Evolutionary conservation across 2,113 vertebrate genomes (phyloP).

Genomic region (Eptesicus fuscus): DNA sequence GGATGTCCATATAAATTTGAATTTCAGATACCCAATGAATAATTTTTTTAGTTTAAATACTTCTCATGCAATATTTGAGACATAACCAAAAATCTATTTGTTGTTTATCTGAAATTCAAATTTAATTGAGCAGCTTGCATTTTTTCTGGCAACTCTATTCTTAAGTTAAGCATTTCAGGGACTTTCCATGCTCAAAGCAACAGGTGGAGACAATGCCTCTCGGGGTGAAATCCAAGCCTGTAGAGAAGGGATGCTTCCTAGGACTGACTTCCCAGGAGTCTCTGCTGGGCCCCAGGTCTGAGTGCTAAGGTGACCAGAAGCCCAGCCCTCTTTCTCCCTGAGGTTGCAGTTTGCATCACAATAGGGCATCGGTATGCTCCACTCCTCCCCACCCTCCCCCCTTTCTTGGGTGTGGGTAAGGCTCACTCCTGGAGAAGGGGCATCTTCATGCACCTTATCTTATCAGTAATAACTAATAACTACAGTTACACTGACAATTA

Average conservation of each 20-base stretch:
- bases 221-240: neutral
- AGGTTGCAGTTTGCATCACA: neutral
- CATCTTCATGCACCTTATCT: neutral
- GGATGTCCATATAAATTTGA: neutral
- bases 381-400: neutral
- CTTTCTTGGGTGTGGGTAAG: neutral
- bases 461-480: neutral
- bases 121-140: neutral
- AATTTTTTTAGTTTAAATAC: neutral
- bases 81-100: neutral
- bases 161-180: constrained; percentile 33
- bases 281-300: neutral
- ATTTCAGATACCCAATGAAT: neutral
- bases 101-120: neutral
- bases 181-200: constrained; percentile 65
- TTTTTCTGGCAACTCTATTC: neutral
- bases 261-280: neutral
- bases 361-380: neutral
- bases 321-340: constrained; percentile 51
- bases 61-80: neutral
- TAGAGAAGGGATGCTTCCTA: neutral
- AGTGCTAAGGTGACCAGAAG: neutral
- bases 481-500: neutral
- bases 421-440: neutral
- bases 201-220: constrained; percentile 71